phyloP scores from a whole-genome alignment of 2,113 vertebrate genomes.

The Gobio gobio region DNA sequence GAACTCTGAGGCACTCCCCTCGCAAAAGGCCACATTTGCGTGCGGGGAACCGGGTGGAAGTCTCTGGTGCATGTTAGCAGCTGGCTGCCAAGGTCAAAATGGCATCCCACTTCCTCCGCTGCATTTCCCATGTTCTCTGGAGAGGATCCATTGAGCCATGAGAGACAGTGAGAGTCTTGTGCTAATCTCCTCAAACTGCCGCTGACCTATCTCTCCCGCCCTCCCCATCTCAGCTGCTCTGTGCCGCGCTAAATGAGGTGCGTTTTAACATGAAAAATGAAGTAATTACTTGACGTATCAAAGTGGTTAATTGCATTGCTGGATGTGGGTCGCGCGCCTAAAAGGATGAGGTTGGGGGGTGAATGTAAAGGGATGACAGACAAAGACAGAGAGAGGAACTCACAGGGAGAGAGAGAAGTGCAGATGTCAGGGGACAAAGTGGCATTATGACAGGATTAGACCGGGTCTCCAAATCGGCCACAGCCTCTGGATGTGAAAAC shows the following conservation, averaged over 20 bases:
- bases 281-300: slow-evolving; percentile 88
- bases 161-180: slow-evolving; percentile 68
- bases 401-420: slow-evolving; percentile 74
- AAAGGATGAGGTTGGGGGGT: slow-evolving; percentile 74
- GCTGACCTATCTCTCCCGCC: slow-evolving; percentile 69
- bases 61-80: slow-evolving; percentile 59
- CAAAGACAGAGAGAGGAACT: slow-evolving; percentile 80
- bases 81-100: slow-evolving; percentile 77
- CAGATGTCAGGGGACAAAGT: slow-evolving; percentile 61
- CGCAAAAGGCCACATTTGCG: slow-evolving; percentile 30
- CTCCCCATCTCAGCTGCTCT: slow-evolving; percentile 71
- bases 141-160: slow-evolving; percentile 68
- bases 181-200: slow-evolving; percentile 70
- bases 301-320: slow-evolving; percentile 82
- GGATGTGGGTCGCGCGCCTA: slow-evolving; percentile 81
- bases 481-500: slow-evolving; percentile 57
- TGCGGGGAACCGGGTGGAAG: slow-evolving; percentile 59
- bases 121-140: slow-evolving; percentile 59
- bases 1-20: slow-evolving; percentile 19
- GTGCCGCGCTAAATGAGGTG: slow-evolving; percentile 82
- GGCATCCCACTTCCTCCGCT: slow-evolving; percentile 62
- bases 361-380: slow-evolving; percentile 72
- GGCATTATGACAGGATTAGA: slow-evolving; percentile 72
- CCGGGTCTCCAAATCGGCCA: slow-evolving; percentile 62
- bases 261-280: slow-evolving; percentile 86